Conservation (phyloP, 1,140 invertebrate genomes). For the Stegodyphus mimosarum region DNA sequence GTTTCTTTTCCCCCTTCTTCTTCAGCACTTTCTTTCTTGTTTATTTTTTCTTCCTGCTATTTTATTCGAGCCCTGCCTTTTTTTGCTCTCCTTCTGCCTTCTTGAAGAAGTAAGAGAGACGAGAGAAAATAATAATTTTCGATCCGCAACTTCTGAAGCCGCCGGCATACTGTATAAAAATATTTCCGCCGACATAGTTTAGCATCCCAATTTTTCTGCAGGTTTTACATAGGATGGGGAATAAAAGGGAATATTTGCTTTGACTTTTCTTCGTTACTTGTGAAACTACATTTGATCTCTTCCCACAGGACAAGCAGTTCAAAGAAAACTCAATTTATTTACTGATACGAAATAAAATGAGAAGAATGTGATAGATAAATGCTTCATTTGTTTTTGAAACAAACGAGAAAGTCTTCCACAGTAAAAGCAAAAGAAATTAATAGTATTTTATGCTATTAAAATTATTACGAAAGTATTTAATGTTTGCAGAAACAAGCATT, state of each 20-base stretch:
- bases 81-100: background rate
- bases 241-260: no score
- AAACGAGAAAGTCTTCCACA: no score
- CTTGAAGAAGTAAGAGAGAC: background rate
- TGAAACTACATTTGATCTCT: background rate
- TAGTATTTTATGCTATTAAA: no score
- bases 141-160: constrained; percentile 16
- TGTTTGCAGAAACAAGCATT: no score
- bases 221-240: no score
- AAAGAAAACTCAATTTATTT: constrained; percentile 1
- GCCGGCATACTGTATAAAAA: constrained; percentile 12
- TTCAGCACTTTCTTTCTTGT: background rate
- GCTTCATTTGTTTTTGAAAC: no score
- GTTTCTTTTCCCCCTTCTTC: background rate
- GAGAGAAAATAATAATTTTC: constrained; percentile 44
- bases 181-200: constrained; percentile 10
- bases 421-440: no score
- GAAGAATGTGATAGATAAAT: no score
- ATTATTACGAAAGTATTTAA: no score
- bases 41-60: background rate
- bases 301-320: background rate
- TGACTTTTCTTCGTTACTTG: no score
- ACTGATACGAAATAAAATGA: background rate
- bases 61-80: constrained; percentile 26
- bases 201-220: background rate